These are phyloP conservation scores for Megaleporinus macrocephalus DNA, from an alignment of 2,113 vertebrate genomes.

Conservation along the genomic window DNA sequence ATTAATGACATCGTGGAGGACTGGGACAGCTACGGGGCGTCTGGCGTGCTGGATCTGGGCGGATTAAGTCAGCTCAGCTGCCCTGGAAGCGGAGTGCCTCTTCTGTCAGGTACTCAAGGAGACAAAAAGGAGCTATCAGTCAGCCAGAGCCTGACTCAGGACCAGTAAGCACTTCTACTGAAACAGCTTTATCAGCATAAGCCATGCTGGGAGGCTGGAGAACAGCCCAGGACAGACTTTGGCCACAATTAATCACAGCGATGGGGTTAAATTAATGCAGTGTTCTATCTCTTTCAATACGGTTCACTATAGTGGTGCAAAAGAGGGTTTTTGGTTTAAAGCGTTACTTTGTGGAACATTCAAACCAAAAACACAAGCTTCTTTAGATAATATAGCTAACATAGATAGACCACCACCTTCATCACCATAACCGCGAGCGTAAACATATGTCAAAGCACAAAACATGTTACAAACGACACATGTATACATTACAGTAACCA, in stretches of 20 bases:
- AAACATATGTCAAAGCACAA: too few relatives aligned
- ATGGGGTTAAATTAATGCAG: constrained; percentile 8
- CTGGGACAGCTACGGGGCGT: constrained; percentile 26
- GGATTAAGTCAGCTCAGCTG: constrained; percentile 38
- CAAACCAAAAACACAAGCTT: too few relatives aligned
- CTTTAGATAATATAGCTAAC: too few relatives aligned
- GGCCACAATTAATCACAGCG: constrained; percentile 14
- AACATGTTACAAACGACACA: too few relatives aligned
- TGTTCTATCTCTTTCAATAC: neutral
- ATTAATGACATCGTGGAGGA: constrained; percentile 12
- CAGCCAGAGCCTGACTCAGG: constrained; percentile 4
- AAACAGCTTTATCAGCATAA: constrained; percentile 25
- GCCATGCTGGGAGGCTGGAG: constrained; percentile 2
- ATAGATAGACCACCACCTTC: too few relatives aligned
- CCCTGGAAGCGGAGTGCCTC: neutral
- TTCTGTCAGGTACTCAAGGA: neutral
- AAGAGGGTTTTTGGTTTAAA: neutral
- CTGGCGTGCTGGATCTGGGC: constrained; percentile 26
- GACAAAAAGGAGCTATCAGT: constrained; percentile 32
- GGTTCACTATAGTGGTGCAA: neutral
- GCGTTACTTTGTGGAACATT: neutral
- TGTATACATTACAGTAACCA: too few relatives aligned
- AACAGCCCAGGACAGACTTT: constrained; percentile 12
- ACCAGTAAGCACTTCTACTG: neutral
- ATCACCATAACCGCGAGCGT: too few relatives aligned